Conservation (phyloP, 2,113 vertebrate species). For the Aix galericulata region DNA sequence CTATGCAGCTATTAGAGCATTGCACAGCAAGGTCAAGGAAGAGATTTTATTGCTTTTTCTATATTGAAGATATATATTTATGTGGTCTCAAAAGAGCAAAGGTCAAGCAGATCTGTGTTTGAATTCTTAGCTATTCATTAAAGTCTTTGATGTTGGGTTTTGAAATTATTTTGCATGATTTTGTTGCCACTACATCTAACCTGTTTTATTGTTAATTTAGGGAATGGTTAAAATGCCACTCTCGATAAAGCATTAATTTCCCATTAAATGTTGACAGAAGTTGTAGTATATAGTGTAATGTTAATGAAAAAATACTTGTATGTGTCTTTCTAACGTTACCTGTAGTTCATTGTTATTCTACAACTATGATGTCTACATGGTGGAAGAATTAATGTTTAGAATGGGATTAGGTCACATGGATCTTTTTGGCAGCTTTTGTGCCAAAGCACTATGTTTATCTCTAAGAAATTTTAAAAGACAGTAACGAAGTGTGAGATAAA, state of each 20-base stretch:
- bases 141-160: not conserved
- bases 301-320: not conserved
- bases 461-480: not conserved
- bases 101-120: not conserved
- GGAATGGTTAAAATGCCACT: not conserved
- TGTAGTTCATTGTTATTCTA: not conserved
- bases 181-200: not conserved
- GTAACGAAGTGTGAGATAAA: not conserved
- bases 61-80: not conserved
- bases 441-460: not conserved
- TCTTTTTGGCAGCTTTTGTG: not conserved
- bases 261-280: not conserved
- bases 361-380: not conserved
- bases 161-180: not conserved
- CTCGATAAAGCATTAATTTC: conserved; percentile 1
- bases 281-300: not conserved
- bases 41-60: not conserved
- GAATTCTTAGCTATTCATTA: not conserved
- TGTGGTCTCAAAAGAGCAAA: not conserved
- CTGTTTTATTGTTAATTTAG: not conserved
- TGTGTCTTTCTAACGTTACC: not conserved
- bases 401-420: not conserved
- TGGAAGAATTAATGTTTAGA: not conserved
- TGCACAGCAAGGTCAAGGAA: not conserved
- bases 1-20: not conserved